A percentile compares a stretch with the other conserved stretches of the same genome.
Evolutionary conservation across 2,888 invertebrate species (phyloP).

Genomic region (Palloptera scutellata): DNA sequence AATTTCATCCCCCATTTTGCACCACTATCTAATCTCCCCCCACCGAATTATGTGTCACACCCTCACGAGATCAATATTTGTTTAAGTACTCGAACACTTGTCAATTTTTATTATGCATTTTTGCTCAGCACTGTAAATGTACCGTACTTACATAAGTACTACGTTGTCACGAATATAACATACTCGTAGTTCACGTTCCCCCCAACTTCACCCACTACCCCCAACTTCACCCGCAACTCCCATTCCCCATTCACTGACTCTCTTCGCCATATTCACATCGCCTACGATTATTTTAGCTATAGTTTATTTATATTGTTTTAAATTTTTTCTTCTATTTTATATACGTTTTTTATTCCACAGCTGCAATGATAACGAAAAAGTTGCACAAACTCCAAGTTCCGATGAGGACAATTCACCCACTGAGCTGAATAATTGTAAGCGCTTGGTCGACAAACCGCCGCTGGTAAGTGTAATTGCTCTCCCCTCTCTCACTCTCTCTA

Average conservation of each 20-base stretch:
- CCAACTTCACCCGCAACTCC: not conserved
- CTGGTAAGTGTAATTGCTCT: constrained; percentile 61
- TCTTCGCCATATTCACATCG: not conserved
- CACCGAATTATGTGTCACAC: no score
- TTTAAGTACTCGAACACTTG: no score
- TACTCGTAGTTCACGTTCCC: not conserved
- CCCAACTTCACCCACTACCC: not conserved
- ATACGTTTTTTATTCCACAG: constrained; percentile 40
- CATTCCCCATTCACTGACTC: not conserved
- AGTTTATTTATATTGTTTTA: constrained; percentile 1
- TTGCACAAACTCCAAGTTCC: constrained; percentile 68
- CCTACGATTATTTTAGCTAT: not conserved
- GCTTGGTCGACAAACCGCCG: constrained; percentile 82
- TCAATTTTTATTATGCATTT: no score
- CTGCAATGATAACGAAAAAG: constrained; percentile 63
- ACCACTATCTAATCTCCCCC: no score
- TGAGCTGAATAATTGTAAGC: constrained; percentile 84
- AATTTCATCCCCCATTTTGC: no score
- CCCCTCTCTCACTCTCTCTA: no score
- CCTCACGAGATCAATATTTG: no score
- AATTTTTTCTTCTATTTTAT: constrained; percentile 25
- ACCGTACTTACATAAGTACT: no score
- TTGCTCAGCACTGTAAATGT: no score
- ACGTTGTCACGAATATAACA: not conserved
- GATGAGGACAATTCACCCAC: constrained; percentile 90